These are phyloP conservation scores for Pseudoatta argentina DNA, from an alignment of 1,140 invertebrate genomes.

Conservation along the genomic window DNA sequence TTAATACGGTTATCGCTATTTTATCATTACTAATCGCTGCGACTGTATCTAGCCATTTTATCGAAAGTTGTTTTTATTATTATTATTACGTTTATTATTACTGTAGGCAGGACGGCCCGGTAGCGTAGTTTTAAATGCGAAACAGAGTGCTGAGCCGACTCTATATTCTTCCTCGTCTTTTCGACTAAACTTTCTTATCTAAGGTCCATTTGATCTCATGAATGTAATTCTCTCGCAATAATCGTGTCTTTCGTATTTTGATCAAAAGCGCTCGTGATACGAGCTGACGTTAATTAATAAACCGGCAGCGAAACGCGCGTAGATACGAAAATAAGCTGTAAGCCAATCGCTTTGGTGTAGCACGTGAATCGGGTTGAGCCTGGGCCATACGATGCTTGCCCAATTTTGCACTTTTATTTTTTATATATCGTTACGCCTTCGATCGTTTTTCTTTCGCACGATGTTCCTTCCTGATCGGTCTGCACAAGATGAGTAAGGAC, in stretches of 20 bases:
- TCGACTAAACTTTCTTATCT: constrained; percentile 52
- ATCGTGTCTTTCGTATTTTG: constrained; percentile 68
- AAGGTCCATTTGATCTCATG: constrained; percentile 72
- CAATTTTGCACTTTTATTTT: constrained; percentile 66
- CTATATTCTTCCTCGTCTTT: constrained; percentile 57
- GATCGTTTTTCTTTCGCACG: constrained; percentile 68
- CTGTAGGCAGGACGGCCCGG: constrained; percentile 66
- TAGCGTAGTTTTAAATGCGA: constrained; percentile 55
- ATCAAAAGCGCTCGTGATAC: constrained; percentile 45
- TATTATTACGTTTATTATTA: constrained; percentile 57
- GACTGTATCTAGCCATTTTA: constrained; percentile 54
- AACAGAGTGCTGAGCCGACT: constrained; percentile 31
- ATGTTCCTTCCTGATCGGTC: constrained; percentile 74
- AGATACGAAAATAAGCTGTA: constrained; percentile 27
- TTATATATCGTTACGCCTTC: constrained; percentile 63
- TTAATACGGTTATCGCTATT: constrained; percentile 60
- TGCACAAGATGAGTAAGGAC: constrained; percentile 64
- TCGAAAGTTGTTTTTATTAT: constrained; percentile 47
- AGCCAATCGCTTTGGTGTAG: constrained; percentile 54
- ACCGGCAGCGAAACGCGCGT: constrained; percentile 32
- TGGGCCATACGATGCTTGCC: constrained; percentile 70
- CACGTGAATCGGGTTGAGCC: constrained; percentile 67
- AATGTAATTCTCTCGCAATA: constrained; percentile 65
- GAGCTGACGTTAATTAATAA: constrained; percentile 9
- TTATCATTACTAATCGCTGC: constrained; percentile 61